Conservation (phyloP, 92 coral and sea anemone species). For the Paragorgia papillata region DNA sequence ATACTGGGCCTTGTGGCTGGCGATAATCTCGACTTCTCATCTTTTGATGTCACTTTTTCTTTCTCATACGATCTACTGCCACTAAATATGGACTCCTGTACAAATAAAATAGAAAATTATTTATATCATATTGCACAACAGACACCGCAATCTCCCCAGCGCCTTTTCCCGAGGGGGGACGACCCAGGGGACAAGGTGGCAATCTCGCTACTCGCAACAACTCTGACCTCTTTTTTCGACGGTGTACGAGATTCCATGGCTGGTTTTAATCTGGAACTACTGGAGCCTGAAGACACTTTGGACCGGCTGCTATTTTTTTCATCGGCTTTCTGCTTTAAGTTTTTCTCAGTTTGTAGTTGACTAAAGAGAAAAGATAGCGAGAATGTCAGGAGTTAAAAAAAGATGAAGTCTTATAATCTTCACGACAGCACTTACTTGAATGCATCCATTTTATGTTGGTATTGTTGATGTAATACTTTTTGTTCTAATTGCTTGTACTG, state of each 20-base stretch:
- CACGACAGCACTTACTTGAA: constrained; percentile 6
- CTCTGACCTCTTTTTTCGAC: constrained; percentile 21
- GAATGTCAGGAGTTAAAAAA: neutral
- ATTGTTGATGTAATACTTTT: constrained; percentile 4
- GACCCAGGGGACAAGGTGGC: too few relatives aligned
- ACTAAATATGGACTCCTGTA: neutral
- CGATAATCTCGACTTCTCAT: constrained; percentile 24
- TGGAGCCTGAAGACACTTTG: constrained; percentile 1
- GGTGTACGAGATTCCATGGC: constrained; percentile 21
- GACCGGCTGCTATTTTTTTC: constrained; percentile 12
- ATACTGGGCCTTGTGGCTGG: constrained; percentile 5
- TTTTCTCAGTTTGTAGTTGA: constrained; percentile 35
- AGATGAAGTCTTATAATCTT: neutral
- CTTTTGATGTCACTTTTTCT: constrained; percentile 10
- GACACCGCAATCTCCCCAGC: too few relatives aligned
- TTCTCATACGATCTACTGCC: neutral
- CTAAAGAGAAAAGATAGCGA: neutral
- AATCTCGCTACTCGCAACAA: too few relatives aligned
- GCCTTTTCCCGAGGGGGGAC: too few relatives aligned
- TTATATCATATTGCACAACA: too few relatives aligned
- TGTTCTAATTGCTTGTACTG: constrained; percentile 27
- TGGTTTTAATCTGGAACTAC: constrained; percentile 13
- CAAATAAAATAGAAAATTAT: neutral
- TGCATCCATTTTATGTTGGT: constrained; percentile 21
- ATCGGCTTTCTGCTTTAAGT: constrained; percentile 19